Percentiles rank a stretch among this genome's conserved stretches.
These are phyloP conservation scores for Gavialis gangeticus DNA, from an alignment of 2,113 vertebrate species.

Conservation along the genomic window DNA sequence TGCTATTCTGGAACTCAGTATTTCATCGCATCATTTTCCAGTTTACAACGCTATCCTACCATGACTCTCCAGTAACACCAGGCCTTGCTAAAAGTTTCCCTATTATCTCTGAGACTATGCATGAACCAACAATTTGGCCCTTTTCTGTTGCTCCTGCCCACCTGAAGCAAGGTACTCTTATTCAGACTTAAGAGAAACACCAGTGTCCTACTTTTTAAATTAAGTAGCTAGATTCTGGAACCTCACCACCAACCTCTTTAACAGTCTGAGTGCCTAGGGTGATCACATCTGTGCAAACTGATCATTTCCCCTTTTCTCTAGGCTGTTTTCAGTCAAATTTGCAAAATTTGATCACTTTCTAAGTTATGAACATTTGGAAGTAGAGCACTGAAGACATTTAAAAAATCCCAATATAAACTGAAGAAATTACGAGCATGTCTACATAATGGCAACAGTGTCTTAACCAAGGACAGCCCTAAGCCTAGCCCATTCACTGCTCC, in stretches of 20 bases:
- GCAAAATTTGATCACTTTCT: neutral
- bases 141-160: neutral
- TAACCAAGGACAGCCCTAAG: neutral
- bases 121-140: neutral
- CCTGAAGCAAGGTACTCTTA: neutral
- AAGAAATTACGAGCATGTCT: neutral
- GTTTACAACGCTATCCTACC: neutral
- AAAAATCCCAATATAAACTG: neutral
- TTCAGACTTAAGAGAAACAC: neutral
- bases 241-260: neutral
- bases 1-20: neutral
- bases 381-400: neutral
- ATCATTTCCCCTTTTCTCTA: neutral
- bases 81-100: neutral
- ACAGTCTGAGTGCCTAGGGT: neutral
- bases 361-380: neutral
- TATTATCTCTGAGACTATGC: neutral
- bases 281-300: neutral
- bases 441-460: neutral
- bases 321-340: neutral
- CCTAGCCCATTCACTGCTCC: neutral
- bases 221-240: neutral
- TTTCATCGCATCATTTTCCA: neutral
- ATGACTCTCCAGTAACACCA: neutral
- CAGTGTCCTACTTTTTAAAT: neutral